Conservation (phyloP, 2,797 vertebrate genomes). For the Pygocentrus nattereri region DNA sequence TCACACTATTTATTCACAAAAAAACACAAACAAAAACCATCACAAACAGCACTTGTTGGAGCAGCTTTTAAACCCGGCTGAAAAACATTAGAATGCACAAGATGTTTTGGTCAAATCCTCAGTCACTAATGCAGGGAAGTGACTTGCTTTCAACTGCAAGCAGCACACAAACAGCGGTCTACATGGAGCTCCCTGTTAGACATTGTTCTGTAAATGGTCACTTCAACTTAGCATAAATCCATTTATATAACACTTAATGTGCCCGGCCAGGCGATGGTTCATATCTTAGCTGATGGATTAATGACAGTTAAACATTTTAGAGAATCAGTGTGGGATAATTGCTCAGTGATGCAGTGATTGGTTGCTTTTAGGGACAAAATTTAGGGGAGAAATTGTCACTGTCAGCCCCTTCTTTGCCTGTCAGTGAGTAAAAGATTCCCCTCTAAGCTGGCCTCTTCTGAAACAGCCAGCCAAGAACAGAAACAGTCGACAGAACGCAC, state of each 20-base stretch:
- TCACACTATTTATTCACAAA: not conserved
- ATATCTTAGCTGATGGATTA: slow-evolving; percentile 45
- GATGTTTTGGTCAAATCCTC: slow-evolving; percentile 15
- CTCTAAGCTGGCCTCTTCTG: not conserved
- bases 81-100: not conserved
- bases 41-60: slow-evolving; percentile 15
- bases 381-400: slow-evolving; percentile 41
- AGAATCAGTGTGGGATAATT: slow-evolving; percentile 35
- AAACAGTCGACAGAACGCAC: no score
- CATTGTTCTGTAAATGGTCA: slow-evolving; percentile 1
- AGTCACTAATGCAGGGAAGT: slow-evolving; percentile 6
- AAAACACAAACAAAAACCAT: not conserved
- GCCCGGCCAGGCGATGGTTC: not conserved
- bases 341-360: slow-evolving; percentile 19
- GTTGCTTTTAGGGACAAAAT: slow-evolving; percentile 45
- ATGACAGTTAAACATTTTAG: slow-evolving; percentile 41
- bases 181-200: not conserved
- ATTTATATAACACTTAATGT: slow-evolving; percentile 21
- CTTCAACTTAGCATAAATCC: slow-evolving; percentile 5
- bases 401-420: slow-evolving; percentile 59
- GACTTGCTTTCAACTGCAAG: slow-evolving; percentile 3
- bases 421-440: slow-evolving; percentile 56
- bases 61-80: not conserved
- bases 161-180: not conserved
- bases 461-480: not conserved